Evolutionary conservation across 1,140 invertebrate genomes (phyloP).

Genomic region (Aphidius ervi): DNA sequence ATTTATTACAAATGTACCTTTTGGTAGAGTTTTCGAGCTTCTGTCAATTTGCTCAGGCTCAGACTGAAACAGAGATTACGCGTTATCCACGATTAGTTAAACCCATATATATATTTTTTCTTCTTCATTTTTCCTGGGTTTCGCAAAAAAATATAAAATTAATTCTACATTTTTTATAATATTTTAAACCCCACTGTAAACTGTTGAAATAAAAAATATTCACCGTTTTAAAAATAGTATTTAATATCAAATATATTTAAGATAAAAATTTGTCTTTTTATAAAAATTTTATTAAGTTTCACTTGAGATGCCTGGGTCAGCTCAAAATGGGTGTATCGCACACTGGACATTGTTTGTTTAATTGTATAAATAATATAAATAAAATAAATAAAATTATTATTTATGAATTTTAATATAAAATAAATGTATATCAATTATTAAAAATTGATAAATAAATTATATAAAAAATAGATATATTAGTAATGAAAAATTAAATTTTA

Average conservation of each 20-base stretch:
- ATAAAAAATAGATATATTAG: too few species aligned
- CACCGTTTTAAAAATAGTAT: slow-evolving; percentile 28
- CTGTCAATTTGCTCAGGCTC: slow-evolving; percentile 52
- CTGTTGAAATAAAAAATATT: slow-evolving; percentile 10
- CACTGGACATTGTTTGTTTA: slow-evolving; percentile 41
- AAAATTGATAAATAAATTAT: too few species aligned
- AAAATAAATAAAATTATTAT: too few species aligned
- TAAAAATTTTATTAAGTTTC: slow-evolving; percentile 21
- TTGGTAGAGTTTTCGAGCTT: slow-evolving; percentile 53
- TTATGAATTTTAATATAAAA: too few species aligned
- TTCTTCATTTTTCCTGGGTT: too few species aligned
- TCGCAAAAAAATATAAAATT: too few species aligned
- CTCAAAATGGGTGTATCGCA: slow-evolving; percentile 52
- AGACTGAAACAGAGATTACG: slow-evolving; percentile 56
- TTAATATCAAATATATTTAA: slow-evolving; percentile 10
- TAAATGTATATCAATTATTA: too few species aligned
- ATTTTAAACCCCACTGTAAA: too few species aligned
- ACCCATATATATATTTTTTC: too few species aligned
- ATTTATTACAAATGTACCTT: slow-evolving; percentile 53
- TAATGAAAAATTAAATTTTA: too few species aligned
- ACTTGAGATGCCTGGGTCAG: slow-evolving; percentile 47
- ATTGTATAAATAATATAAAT: neutral
- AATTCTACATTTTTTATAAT: too few species aligned
- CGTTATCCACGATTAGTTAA: slow-evolving; percentile 46
- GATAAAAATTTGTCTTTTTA: neutral